These are phyloP conservation scores for Meliscaeva auricollis DNA, from an alignment of 2,888 invertebrate genomes.

Conservation along the genomic window DNA sequence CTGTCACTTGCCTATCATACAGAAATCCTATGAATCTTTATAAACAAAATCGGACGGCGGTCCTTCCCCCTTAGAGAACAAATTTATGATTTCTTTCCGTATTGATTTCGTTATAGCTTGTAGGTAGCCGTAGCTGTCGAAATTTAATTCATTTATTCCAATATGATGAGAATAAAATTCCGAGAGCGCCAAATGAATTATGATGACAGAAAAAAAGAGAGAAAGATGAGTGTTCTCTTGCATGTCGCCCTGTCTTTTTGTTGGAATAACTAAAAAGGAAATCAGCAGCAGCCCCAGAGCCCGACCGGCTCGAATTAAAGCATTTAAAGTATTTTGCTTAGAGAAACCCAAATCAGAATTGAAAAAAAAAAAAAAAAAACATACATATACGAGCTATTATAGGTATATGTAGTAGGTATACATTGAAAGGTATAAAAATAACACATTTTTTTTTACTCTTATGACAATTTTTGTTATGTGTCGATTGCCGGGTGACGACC, in stretches of 20 bases:
- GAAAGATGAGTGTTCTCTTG: conserved; percentile 49
- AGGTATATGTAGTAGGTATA: not conserved
- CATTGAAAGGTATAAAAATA: not conserved
- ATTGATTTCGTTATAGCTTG: too few species aligned
- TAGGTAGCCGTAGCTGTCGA: not conserved
- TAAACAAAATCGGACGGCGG: too few species aligned
- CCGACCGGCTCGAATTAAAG: not conserved
- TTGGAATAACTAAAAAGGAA: conserved; percentile 50
- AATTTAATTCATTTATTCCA: conserved; percentile 12
- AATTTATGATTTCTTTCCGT: not conserved
- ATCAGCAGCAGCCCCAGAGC: conserved; percentile 38
- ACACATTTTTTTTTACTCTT: conserved; percentile 51
- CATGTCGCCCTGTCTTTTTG: conserved; percentile 23
- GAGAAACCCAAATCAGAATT: conserved; percentile 45
- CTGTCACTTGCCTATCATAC: too few species aligned
- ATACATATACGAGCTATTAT: too few species aligned
- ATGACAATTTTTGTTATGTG: conserved; percentile 32
- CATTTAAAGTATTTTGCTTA: conserved; percentile 45
- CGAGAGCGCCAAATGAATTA: conserved; percentile 39
- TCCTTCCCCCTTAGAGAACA: not conserved
- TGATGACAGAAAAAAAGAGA: conserved; percentile 38
- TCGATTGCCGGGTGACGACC: conserved; percentile 22
- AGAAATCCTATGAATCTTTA: too few species aligned
- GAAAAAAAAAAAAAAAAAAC: conserved; percentile 7
- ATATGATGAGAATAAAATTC: conserved; percentile 29